phyloP scores from a whole-genome alignment of 2,888 invertebrate genomes.

The Terebella lapidaria region DNA sequence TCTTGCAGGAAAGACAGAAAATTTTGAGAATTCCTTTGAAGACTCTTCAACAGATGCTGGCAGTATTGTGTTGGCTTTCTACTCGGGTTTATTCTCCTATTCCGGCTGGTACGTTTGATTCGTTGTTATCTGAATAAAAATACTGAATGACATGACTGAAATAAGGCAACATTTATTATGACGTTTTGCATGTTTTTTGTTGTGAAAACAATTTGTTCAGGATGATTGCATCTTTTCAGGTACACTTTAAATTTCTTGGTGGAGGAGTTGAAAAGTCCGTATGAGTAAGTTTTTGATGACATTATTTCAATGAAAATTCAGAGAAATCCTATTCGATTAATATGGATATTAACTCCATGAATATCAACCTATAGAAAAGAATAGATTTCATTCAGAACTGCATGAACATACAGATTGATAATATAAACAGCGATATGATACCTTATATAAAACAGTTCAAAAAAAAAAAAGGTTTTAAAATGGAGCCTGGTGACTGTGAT shows the following conservation, averaged over 20 bases:
- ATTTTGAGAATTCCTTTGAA: conserved; percentile 34
- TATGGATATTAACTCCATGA: too few species aligned
- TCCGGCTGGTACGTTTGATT: conserved; percentile 49
- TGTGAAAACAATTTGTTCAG: not conserved
- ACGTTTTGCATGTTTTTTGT: not conserved
- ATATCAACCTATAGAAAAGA: too few species aligned
- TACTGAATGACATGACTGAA: not conserved
- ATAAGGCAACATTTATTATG: not conserved
- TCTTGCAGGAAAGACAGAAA: conserved; percentile 34
- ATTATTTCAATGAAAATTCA: too few species aligned
- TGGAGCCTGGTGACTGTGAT: too few species aligned
- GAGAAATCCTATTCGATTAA: too few species aligned
- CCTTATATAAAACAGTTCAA: too few species aligned
- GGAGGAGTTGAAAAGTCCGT: conserved; percentile 49
- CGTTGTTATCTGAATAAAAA: not conserved
- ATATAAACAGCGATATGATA: too few species aligned
- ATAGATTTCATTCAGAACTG: too few species aligned
- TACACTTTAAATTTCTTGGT: conserved; percentile 47
- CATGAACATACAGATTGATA: too few species aligned
- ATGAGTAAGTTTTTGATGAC: conserved; percentile 31
- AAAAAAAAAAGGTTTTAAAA: too few species aligned
- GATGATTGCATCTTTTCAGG: conserved; percentile 31
- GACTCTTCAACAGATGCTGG: conserved; percentile 33
- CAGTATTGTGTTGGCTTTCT: conserved; percentile 45
- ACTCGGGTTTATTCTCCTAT: conserved; percentile 52